These are phyloP conservation scores for Denticeps clupeoides DNA, from an alignment of 2,797 vertebrate genomes.

Conservation along the genomic window DNA sequence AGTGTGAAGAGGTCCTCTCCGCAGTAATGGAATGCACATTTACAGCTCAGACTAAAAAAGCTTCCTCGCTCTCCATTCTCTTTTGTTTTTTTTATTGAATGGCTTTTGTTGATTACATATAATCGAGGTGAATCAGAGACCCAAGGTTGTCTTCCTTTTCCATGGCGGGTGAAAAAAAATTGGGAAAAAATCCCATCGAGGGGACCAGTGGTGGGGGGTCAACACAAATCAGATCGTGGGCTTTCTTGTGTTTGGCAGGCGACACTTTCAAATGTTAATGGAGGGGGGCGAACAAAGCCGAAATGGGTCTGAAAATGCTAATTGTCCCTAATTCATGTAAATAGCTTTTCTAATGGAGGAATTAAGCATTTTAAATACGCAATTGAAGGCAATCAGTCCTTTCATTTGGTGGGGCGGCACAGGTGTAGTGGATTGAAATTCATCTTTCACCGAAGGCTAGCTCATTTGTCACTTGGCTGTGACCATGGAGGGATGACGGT, in stretches of 20 bases:
- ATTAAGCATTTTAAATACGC: constrained; percentile 70
- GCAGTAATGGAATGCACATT: constrained; percentile 33
- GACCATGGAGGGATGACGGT: constrained; percentile 52
- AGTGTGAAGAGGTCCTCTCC: constrained; percentile 6
- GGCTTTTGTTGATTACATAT: constrained; percentile 57
- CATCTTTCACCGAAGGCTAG: constrained; percentile 56
- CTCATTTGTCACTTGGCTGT: constrained; percentile 68
- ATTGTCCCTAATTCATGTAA: constrained; percentile 75
- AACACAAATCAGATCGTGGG: constrained; percentile 64
- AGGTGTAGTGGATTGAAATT: constrained; percentile 70
- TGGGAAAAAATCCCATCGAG: constrained; percentile 42
- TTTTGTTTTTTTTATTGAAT: constrained; percentile 48
- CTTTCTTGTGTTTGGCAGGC: constrained; percentile 75
- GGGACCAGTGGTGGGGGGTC: constrained; percentile 50
- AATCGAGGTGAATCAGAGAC: constrained; percentile 50
- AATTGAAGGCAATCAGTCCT: constrained; percentile 67
- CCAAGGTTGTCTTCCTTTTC: constrained; percentile 36
- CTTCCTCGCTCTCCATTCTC: constrained; percentile 39
- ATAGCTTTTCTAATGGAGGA: constrained; percentile 73
- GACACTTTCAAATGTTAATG: constrained; percentile 86
- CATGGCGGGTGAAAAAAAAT: constrained; percentile 38
- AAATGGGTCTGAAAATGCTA: constrained; percentile 73
- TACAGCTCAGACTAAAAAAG: constrained; percentile 4
- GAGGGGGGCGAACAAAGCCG: constrained; percentile 71
- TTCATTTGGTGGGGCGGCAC: constrained; percentile 65